Evolutionary conservation across 2,797 vertebrate species (phyloP), one percentile per base, ranked within the genome.

Genomic region (Ispidina lecontei): DNA sequence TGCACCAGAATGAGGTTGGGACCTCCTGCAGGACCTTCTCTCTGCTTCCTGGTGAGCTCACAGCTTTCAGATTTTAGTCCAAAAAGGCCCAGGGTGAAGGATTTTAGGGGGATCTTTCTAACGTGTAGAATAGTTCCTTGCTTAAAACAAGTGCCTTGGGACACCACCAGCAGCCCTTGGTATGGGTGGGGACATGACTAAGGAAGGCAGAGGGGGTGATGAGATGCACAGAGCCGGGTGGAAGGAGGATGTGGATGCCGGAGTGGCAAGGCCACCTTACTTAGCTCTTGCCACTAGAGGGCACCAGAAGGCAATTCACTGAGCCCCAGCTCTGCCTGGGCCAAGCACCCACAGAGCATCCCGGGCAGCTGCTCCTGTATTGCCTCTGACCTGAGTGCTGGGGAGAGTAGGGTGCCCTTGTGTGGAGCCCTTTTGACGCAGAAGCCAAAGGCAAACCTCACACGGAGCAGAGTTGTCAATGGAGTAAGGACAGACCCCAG

Each of bases 361-460:
- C 9, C 4, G 1, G 25, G 43, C 25, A 35, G 41, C 63, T 0
- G 14, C 43, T 9, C 21, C 65, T 35, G 41, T 9, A 1, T 29
- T 5, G 4, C 10, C 17, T 12, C 54, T 4, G 28, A 43, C 46
- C 47, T 29, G 52, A n/a, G 41, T 3, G 21, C 70, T 51, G 43
- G 29, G 44, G 28, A 26, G 35, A 11, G 2, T 19, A n/a, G 20
- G 41, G 7, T 33, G 12, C 31, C 22, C 39, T 52, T 52, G 21
- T 12, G 56, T 18, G 23, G 26, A 59, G 12, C 17, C 21, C 26
- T 10, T 41, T 35, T n/a, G 15, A 22, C 28, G 16, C 31, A 29
- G 41, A 22, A 43, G 28, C 41, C 35, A 29, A 47, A 12, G n/a
- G 41, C 29, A 33, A 62, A 10, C 29, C 29, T 69, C 49, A 3